Conservation (phyloP, 2,797 vertebrate species). For the Bryconaethiops microstoma region DNA sequence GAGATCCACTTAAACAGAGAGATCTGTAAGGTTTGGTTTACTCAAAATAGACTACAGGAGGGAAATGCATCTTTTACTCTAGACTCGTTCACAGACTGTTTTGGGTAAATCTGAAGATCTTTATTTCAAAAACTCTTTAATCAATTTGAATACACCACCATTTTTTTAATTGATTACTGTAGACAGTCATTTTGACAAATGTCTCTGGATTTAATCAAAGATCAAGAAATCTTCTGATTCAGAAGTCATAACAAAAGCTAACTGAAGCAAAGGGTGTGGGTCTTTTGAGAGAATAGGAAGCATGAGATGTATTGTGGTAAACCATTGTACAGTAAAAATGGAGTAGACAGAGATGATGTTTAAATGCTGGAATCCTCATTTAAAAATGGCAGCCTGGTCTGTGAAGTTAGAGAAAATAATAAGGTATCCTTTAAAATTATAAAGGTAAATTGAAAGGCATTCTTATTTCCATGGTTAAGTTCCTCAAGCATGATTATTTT, state of each 20-base stretch:
- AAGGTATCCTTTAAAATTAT: background rate
- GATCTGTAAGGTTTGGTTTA: slow-evolving; percentile 3
- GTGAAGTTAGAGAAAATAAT: no score
- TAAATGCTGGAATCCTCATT: background rate
- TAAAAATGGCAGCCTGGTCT: background rate
- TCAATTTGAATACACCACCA: background rate
- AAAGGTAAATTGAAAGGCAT: background rate
- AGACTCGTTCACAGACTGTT: background rate
- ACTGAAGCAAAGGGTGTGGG: no score
- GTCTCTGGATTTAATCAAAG: no score
- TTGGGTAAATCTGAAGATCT: background rate
- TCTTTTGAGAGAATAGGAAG: no score
- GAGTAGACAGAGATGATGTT: no score
- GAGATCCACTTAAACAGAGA: background rate
- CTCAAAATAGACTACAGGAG: background rate
- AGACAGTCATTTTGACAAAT: no score
- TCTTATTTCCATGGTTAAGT: background rate
- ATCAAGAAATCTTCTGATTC: no score
- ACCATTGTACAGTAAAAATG: no score
- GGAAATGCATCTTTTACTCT: background rate
- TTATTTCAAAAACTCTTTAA: slow-evolving; percentile 7
- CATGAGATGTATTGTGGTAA: no score
- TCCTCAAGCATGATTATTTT: background rate
- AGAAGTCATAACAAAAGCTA: no score
- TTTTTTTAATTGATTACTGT: background rate